phyloP scores from a whole-genome alignment of 2,888 invertebrate species.

The Nipponacmea schrenckii region DNA sequence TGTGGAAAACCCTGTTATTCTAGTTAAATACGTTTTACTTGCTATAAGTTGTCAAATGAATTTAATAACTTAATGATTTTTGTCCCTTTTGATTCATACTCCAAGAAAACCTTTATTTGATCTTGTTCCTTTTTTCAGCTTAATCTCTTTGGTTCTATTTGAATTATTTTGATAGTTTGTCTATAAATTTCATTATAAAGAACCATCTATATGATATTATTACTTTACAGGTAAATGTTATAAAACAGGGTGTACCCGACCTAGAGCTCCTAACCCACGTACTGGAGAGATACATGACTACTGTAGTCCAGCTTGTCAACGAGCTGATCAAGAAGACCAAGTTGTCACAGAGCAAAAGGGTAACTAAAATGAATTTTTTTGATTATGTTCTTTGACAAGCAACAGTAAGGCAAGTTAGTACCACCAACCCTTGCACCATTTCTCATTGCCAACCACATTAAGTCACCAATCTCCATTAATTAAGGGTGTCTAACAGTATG shows the following conservation, averaged over 20 bases:
- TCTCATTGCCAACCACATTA: background rate
- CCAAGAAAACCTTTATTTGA: too few relatives aligned
- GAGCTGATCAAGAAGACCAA: conserved; percentile 42
- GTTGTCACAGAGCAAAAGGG: conserved; percentile 34
- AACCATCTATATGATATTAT: background rate
- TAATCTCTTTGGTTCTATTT: too few relatives aligned
- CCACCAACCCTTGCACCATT: background rate
- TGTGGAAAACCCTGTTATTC: too few relatives aligned
- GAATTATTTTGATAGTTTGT: too few relatives aligned
- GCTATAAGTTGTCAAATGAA: too few relatives aligned
- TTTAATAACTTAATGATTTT: too few relatives aligned
- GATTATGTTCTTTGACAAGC: background rate
- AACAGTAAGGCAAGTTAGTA: background rate
- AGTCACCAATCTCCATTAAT: conserved; percentile 10
- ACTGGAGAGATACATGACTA: conserved; percentile 72
- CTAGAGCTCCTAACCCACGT: conserved; percentile 70
- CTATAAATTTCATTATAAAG: too few relatives aligned
- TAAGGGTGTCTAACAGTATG: background rate
- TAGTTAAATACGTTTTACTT: too few relatives aligned
- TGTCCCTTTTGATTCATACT: too few relatives aligned
- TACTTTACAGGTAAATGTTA: conserved; percentile 61
- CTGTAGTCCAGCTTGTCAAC: conserved; percentile 70
- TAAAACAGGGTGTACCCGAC: conserved; percentile 68
- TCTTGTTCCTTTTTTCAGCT: too few relatives aligned
- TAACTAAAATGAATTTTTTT: background rate